Conservation (phyloP, 2,888 invertebrate genomes). For the Xestia sexstrigata region DNA sequence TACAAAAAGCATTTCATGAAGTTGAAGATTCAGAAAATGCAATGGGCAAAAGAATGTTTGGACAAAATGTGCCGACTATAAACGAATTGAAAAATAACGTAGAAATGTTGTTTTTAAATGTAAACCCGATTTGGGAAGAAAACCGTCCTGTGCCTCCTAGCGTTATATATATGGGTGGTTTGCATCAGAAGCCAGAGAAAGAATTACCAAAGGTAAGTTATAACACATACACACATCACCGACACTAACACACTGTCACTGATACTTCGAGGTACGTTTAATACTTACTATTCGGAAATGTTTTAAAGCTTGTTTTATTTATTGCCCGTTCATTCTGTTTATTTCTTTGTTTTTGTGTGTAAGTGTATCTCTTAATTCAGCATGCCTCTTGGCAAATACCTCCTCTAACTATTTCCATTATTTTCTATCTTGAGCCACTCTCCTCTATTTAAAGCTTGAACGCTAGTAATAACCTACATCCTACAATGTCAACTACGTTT, state of each 20-base stretch:
- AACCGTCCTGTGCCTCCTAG: conserved; percentile 80
- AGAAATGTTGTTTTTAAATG: conserved; percentile 82
- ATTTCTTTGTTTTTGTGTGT: too few relatives aligned
- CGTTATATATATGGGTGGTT: conserved; percentile 80
- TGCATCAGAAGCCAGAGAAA: conserved; percentile 38
- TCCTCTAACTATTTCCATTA: too few relatives aligned
- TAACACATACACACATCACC: too few relatives aligned
- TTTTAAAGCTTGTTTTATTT: not conserved
- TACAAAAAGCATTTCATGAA: conserved; percentile 36
- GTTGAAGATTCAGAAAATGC: conserved; percentile 55
- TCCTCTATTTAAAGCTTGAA: too few relatives aligned
- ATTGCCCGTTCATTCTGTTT: too few relatives aligned
- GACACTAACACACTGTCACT: too few relatives aligned
- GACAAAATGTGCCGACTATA: conserved; percentile 64
- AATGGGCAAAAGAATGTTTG: conserved; percentile 65
- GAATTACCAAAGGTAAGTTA: conserved; percentile 38
- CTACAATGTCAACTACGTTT: too few relatives aligned
- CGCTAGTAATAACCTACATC: too few relatives aligned
- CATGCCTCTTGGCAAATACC: too few relatives aligned
- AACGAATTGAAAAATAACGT: conserved; percentile 69
- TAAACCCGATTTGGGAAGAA: conserved; percentile 77
- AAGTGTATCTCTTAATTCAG: too few relatives aligned
- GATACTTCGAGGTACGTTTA: not conserved
- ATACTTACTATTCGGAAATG: not conserved
- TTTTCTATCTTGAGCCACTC: too few relatives aligned